Evolutionary conservation across 1,140 invertebrate genomes (phyloP).

Genomic region (Gryllus bimaculatus): DNA sequence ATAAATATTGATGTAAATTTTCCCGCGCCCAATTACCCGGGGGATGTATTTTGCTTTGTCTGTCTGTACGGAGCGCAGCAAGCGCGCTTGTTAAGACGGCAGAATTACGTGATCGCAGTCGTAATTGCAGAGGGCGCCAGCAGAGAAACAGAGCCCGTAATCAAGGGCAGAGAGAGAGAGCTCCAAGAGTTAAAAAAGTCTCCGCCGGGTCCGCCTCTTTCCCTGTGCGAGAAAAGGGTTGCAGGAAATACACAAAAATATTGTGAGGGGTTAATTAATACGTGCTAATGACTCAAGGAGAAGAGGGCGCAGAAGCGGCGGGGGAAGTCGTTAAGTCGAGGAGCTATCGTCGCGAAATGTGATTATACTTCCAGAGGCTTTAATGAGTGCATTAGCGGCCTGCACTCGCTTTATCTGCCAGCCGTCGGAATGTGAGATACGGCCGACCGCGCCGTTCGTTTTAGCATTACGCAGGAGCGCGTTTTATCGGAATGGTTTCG

Average conservation of each 20-base stretch:
- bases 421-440: background rate
- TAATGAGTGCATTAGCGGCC: background rate
- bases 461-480: background rate
- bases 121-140: background rate
- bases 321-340: background rate
- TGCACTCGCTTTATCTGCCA: background rate
- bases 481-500: background rate
- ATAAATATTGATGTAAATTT: constrained; percentile 2
- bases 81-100: background rate
- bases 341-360: background rate
- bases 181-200: background rate
- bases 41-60: background rate
- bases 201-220: background rate
- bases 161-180: too few relatives aligned
- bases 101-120: background rate
- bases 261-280: background rate
- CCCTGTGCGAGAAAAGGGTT: background rate
- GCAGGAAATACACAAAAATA: background rate
- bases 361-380: background rate
- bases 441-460: background rate
- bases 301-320: background rate
- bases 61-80: background rate
- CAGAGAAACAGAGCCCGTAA: background rate
- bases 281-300: background rate
- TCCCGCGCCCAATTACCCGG: background rate